These are phyloP conservation scores for Drosophila ironensis DNA, from an alignment of 1,140 invertebrate genomes.

Conservation along the genomic window DNA sequence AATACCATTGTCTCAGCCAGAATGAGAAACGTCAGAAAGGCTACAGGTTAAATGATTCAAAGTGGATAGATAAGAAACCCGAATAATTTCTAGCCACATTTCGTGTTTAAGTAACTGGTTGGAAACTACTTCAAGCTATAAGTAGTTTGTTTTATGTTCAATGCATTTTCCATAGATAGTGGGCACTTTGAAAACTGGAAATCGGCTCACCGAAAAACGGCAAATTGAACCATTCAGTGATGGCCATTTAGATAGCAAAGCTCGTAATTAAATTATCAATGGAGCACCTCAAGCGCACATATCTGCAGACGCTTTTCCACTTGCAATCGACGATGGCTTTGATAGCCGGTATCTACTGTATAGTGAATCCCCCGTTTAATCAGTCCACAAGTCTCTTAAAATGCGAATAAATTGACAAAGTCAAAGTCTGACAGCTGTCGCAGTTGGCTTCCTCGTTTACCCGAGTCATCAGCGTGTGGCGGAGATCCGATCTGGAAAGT, in stretches of 20 bases:
- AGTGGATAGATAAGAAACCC: too few relatives aligned
- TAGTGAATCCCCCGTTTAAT: conserved; percentile 52
- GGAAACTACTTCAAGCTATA: too few relatives aligned
- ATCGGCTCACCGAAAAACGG: neutral
- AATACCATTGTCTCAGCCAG: neutral
- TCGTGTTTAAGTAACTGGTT: too few relatives aligned
- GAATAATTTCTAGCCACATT: too few relatives aligned
- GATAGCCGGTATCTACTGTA: conserved; percentile 14
- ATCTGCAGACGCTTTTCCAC: conserved; percentile 26
- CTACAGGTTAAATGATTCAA: too few relatives aligned
- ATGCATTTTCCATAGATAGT: too few relatives aligned
- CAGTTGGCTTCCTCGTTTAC: conserved; percentile 24
- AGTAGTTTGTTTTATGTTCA: too few relatives aligned
- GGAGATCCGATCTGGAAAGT: conserved; percentile 16
- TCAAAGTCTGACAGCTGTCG: conserved; percentile 10
- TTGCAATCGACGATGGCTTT: conserved; percentile 1
- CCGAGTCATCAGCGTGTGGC: conserved; percentile 17
- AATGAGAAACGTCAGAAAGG: neutral
- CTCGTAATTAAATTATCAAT: conserved; percentile 39
- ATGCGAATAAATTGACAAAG: conserved; percentile 2
- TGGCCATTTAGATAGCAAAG: conserved; percentile 12
- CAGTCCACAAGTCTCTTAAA: conserved; percentile 6
- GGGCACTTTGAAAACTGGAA: neutral
- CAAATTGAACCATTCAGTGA: conserved; percentile 2
- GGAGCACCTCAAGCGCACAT: neutral